Base-by-base conservation (phyloP, 2,113 vertebrate genomes). In the Mastomys natalensis region DNA sequence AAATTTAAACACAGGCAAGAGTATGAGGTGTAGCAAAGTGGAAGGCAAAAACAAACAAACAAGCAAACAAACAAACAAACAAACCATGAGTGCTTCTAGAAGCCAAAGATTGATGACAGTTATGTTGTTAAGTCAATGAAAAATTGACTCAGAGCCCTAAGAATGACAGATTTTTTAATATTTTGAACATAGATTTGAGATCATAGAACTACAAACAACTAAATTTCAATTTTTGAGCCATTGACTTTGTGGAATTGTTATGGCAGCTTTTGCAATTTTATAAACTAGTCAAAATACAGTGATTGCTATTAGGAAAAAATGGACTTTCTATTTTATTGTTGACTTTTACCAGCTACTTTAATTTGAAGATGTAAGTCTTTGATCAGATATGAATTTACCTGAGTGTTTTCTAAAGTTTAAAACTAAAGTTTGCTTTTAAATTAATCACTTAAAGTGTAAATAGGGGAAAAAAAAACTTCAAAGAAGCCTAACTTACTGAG, bases 401-500 rank as follows among this genome's bases (percentile, higher is more conserved):
- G 31, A 68, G 43, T 45, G 17, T 64, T 87, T 86, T 68, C 29
- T n/a, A n/a, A n/a, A n/a, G n/a, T 48, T 16, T 31, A 9, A 7
- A 11, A 13, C 17, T 68, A 31, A 22, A 45, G 17, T 51, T 68
- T 68, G 43, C 43, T 68, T 68, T 68, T 68, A 87, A 87, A 68
- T 87, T 87, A 87, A 68, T 87, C 62, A 68, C 62, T 48, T 66
- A 86, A 51, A 37, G 62, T 87, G 84, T 51, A 87, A 87, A 87
- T 43, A 51, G 26, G n/a, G 11, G 1, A 45, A 34, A 85, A 62
- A 26, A 34, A 37, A 24, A 37, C 43, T 87, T 87, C 62, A 87
- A 87, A 86, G 84, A 68, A 37, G 5, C 43, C 43, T 68, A 68
- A 87, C 19, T 68, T 48, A 45, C 5, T 66, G 43, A 68, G 84